Percentiles rank a stretch among this genome's conserved stretches.
These are phyloP conservation scores for Crioceris asparagi DNA, from an alignment of 2,888 invertebrate species.

Conservation along the genomic window DNA sequence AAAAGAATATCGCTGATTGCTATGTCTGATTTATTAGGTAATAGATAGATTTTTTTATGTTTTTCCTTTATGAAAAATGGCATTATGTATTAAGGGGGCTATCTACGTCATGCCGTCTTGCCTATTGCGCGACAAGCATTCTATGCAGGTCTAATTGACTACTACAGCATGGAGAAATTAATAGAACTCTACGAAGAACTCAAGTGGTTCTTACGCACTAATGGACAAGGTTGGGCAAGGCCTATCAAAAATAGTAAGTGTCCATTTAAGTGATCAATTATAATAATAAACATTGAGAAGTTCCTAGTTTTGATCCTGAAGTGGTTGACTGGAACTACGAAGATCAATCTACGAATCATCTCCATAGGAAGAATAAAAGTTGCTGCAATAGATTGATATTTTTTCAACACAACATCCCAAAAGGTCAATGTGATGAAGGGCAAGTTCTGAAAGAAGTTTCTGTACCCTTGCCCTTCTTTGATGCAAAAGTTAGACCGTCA, in stretches of 20 bases:
- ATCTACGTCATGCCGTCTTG: conserved; percentile 47
- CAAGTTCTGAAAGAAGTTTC: conserved; percentile 18
- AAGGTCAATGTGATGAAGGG: conserved; percentile 5
- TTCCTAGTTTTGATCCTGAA: too few species aligned
- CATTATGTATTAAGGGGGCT: conserved; percentile 40
- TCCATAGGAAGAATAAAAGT: too few species aligned
- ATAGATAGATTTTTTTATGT: too few species aligned
- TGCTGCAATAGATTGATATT: conserved; percentile 21
- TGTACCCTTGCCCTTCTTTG: conserved; percentile 47
- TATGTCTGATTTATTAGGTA: conserved; percentile 32
- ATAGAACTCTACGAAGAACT: conserved; percentile 47
- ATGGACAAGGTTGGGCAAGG: conserved; percentile 48
- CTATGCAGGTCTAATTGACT: conserved; percentile 51
- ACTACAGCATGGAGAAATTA: conserved; percentile 43
- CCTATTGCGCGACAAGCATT: conserved; percentile 50
- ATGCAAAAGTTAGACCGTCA: conserved; percentile 41
- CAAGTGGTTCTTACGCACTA: conserved; percentile 45
- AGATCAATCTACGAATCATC: too few species aligned
- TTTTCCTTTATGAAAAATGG: neutral
- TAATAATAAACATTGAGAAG: too few species aligned
- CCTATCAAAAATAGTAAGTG: conserved; percentile 19
- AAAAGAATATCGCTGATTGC: conserved; percentile 33
- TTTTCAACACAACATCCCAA: conserved; percentile 17
- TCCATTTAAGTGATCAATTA: too few species aligned
- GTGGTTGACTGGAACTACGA: too few species aligned